These are phyloP conservation scores for Podabrus alpinus DNA, from an alignment of 2,888 invertebrate genomes.

Conservation along the genomic window DNA sequence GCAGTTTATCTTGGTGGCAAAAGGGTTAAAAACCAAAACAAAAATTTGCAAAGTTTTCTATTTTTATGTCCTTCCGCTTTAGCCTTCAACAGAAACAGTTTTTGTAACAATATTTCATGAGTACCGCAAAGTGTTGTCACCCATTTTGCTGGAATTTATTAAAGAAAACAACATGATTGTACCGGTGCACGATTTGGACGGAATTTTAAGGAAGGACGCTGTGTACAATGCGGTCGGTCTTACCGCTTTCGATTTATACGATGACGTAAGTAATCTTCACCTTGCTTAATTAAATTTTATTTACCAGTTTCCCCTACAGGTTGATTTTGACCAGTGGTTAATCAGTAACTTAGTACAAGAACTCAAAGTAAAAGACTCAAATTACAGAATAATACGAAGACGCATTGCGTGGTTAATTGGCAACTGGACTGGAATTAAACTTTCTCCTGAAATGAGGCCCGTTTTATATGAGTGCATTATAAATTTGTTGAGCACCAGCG, in stretches of 20 bases:
- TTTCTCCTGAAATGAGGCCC: conserved; percentile 78
- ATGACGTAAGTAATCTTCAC: conserved; percentile 65
- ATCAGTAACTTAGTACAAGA: conserved; percentile 80
- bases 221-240: conserved; percentile 91
- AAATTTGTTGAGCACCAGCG: conserved; percentile 71
- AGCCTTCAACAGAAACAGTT: conserved; percentile 88
- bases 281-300: neutral
- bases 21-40: neutral
- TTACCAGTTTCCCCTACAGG: conserved; percentile 55
- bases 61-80: conserved; percentile 40
- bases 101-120: conserved; percentile 84
- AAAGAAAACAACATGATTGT: conserved; percentile 69
- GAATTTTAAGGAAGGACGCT: conserved; percentile 87
- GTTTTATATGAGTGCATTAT: conserved; percentile 79
- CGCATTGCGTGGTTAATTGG: conserved; percentile 85
- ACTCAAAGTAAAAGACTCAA: conserved; percentile 78
- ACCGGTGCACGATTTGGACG: conserved; percentile 72
- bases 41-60: neutral
- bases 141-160: conserved; percentile 74
- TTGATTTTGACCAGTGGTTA: conserved; percentile 94
- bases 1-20: neutral
- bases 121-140: conserved; percentile 72
- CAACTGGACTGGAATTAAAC: conserved; percentile 80
- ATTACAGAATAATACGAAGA: conserved; percentile 82
- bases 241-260: conserved; percentile 87